A percentile compares a stretch with the other conserved stretches of the same genome.
phyloP scores from a whole-genome alignment of 64 coral and sea anemone species.

The Pocillopora verrucosa region DNA sequence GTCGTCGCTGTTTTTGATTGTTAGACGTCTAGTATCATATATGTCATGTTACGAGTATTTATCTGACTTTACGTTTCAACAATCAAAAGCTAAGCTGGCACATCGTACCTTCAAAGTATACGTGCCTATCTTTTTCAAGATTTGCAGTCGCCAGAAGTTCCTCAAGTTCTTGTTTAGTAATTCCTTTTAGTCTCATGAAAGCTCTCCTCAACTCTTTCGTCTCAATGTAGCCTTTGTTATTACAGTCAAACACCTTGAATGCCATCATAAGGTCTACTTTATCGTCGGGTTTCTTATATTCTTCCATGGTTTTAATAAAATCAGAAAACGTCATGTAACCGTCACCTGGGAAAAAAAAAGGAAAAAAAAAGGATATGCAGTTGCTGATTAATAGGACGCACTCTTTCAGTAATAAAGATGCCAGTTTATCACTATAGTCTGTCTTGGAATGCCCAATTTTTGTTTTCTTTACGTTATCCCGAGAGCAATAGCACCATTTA shows the following conservation, averaged over 20 bases:
- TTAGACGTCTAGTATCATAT: too few relatives aligned
- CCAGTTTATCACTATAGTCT: too few relatives aligned
- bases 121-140: constrained; percentile 13
- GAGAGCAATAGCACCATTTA: too few relatives aligned
- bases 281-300: constrained; percentile 19
- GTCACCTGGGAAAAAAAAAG: background rate
- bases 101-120: constrained; percentile 23
- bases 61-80: too few relatives aligned
- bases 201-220: background rate
- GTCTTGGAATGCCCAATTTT: too few relatives aligned
- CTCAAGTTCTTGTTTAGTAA: constrained; percentile 25
- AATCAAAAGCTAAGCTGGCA: too few relatives aligned
- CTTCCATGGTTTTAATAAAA: constrained; percentile 33
- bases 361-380: background rate
- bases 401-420: background rate
- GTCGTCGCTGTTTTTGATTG: too few relatives aligned
- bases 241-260: constrained; percentile 34
- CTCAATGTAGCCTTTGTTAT: constrained; percentile 30
- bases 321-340: background rate
- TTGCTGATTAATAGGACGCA: background rate
- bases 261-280: constrained; percentile 20
- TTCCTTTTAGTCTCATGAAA: background rate
- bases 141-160: background rate
- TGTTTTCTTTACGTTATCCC: too few relatives aligned
- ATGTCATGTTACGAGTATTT: too few relatives aligned